phyloP scores from a whole-genome alignment of 2,797 vertebrate genomes.

The Ibycter americanus region DNA sequence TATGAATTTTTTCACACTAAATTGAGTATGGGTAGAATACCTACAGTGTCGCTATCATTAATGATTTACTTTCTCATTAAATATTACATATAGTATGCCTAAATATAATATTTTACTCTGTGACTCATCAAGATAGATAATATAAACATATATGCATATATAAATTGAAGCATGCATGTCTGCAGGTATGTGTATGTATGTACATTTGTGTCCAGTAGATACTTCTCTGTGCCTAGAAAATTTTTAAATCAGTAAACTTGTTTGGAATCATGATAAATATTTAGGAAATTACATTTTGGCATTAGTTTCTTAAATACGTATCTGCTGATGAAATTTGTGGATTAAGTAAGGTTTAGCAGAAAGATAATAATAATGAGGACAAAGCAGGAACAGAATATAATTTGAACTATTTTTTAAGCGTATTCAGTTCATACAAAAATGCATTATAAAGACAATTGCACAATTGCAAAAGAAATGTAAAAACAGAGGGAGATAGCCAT shows the following conservation, averaged over 20 bases:
- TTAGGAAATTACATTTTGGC: background rate
- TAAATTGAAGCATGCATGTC: background rate
- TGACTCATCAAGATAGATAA: background rate
- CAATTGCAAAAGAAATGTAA: background rate
- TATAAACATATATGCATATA: background rate
- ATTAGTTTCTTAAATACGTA: background rate
- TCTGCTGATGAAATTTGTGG: background rate
- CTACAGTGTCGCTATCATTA: background rate
- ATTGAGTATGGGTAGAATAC: background rate
- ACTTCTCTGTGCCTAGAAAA: background rate
- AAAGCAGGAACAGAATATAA: background rate
- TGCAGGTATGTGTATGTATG: background rate
- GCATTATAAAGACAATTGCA: background rate
- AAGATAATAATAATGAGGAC: background rate
- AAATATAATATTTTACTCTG: background rate
- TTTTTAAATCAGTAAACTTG: background rate
- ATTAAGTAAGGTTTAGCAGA: accelerated
- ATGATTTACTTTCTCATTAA: background rate
- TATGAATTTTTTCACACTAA: background rate
- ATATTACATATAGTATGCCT: background rate
- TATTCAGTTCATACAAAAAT: background rate
- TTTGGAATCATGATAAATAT: background rate
- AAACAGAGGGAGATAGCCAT: background rate
- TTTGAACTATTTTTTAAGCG: background rate
- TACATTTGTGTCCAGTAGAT: background rate